phyloP scores from a whole-genome alignment of 1,140 invertebrate genomes.

The Drosophila asahinai region DNA sequence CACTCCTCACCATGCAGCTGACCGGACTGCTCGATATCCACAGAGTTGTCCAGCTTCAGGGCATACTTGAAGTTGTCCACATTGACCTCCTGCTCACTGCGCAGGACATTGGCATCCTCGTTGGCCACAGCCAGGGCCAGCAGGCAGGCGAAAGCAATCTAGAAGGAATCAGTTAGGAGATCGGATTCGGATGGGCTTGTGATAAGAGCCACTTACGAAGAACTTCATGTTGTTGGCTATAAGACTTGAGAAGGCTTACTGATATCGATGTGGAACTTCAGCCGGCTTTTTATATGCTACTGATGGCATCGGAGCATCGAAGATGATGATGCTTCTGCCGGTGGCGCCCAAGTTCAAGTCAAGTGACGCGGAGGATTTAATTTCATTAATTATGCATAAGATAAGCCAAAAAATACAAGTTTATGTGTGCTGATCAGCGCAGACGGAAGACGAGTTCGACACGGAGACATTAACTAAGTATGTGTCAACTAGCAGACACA shows the following conservation, averaged over 20 bases:
- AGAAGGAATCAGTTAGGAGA: conserved; percentile 2
- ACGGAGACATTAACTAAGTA: conserved; percentile 46
- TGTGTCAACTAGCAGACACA: conserved; percentile 45
- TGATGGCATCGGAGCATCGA: conserved; percentile 2
- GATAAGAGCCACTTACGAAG: conserved; percentile 62
- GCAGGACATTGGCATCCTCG: conserved; percentile 57
- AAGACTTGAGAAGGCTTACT: conserved; percentile 67
- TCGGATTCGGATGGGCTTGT: neutral
- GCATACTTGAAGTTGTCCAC: conserved; percentile 41
- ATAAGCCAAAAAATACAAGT: conserved; percentile 58
- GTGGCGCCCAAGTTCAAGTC: conserved; percentile 43
- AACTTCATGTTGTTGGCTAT: conserved; percentile 76
- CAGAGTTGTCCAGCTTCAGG: conserved; percentile 93
- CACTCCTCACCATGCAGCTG: conserved; percentile 89
- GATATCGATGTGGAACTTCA: conserved; percentile 39
- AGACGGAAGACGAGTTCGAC: conserved; percentile 44
- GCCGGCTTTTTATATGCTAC: conserved; percentile 58
- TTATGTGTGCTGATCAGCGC: conserved; percentile 34
- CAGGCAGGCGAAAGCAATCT: conserved; percentile 73
- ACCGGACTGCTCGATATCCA: conserved; percentile 90
- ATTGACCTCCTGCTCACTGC: conserved; percentile 45
- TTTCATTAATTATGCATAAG: conserved; percentile 67
- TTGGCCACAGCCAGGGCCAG: conserved; percentile 64
- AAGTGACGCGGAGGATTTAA: conserved; percentile 38
- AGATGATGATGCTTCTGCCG: conserved; percentile 5